Base-by-base conservation (phyloP, 2,113 vertebrate species). In the Rhinichthys klamathensis region DNA sequence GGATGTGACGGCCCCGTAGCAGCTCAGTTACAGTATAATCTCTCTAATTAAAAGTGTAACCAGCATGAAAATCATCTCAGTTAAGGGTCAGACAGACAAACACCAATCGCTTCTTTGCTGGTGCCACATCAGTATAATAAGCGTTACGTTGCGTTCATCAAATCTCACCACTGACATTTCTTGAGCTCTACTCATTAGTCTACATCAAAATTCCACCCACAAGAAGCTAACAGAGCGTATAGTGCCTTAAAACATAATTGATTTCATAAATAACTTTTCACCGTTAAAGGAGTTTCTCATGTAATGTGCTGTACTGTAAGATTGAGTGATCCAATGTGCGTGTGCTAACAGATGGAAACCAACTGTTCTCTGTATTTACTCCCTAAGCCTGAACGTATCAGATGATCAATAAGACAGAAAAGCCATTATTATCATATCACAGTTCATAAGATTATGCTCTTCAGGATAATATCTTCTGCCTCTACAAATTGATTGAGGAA, bases 401-500 rank as follows among this genome's bases (percentile, higher is more conserved):
- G 73, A 79, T 77, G 79, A 87, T 89, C 88, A 87, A 89, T 89
- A 89, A 85, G 73, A 82, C 77, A 74, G 83, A 78, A 77, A 79
- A 78, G 65, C 83, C 41, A 86, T 89, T 89, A 87, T 89, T 85
- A 82, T 85, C 80, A 77, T 82, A 82, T 85, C 80, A 63, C 38
- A 80, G 84, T 80, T 79, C 49, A 60, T 41, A n/a, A 82, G 70
- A 88, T 88, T 69, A 86, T 75, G 82, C 82, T 84, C 88, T 87
- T 69, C 61, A 69, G 67, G 73, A 84, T 80, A 73, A 49, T 65
- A 87, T 87, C 77, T 84, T 61, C 77, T 83, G 80, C 25, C 76
- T 16, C 79, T 67, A 67, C 82, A 82, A 89, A 89, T 85, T 89
- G 88, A 89, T 87, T 89, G 83, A 87, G 85, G 80, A 89, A 89